Evolutionary conservation across 1,140 invertebrate genomes (phyloP).

Genomic region (Chionoecetes opilio): DNA sequence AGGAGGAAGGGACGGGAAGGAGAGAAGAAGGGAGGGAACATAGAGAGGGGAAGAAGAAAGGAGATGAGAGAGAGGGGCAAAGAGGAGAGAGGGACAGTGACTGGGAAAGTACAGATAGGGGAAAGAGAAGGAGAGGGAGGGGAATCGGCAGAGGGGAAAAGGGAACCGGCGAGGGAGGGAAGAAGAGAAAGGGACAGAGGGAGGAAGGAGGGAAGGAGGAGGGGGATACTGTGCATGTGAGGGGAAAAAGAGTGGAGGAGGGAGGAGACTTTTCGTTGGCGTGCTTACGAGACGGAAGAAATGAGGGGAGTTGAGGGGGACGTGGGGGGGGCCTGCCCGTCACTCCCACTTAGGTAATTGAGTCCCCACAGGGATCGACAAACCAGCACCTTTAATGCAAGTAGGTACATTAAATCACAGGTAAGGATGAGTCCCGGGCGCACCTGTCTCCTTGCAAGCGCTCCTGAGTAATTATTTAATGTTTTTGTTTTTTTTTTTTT

Average conservation of each 20-base stretch:
- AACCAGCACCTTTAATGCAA: too few relatives aligned
- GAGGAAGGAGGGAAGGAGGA: background rate
- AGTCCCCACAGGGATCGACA: background rate
- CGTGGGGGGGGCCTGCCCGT: background rate
- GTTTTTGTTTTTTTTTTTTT: too few relatives aligned
- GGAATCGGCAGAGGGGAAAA: background rate
- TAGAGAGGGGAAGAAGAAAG: too few relatives aligned
- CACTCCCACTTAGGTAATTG: background rate
- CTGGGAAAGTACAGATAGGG: too few relatives aligned
- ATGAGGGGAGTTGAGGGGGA: background rate
- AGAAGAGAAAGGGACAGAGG: background rate
- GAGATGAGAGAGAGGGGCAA: too few relatives aligned
- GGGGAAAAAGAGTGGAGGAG: background rate
- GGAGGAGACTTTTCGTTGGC: background rate
- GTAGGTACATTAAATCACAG: background rate
- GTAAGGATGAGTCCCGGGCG: background rate
- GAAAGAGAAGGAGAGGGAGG: too few relatives aligned
- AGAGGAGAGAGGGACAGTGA: too few relatives aligned
- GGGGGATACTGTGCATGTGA: background rate
- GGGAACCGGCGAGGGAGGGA: background rate
- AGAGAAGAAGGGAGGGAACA: too few relatives aligned
- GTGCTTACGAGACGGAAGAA: background rate
- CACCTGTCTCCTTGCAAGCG: background rate
- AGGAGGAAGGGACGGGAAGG: too few relatives aligned
- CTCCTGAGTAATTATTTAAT: background rate